A percentile compares a stretch with the other conserved stretches of the same genome.
These are phyloP conservation scores for Drosophila kokeensis DNA, from an alignment of 2,888 invertebrate species.

Conservation along the genomic window DNA sequence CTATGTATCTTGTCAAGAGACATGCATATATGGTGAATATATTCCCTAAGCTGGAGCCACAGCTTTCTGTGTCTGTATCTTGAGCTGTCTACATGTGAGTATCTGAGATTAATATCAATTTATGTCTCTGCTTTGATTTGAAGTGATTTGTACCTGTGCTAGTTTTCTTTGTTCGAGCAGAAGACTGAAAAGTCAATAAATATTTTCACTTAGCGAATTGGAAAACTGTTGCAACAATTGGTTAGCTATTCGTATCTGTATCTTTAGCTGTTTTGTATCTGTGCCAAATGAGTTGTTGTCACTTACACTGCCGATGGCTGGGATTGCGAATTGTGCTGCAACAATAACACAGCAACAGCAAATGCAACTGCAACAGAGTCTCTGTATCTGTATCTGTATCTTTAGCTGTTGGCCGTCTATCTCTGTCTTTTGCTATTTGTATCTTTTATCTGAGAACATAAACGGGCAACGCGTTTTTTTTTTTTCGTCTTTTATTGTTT, in stretches of 20 bases:
- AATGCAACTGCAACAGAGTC: background rate
- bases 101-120: background rate
- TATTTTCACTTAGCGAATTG: background rate
- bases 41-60: no score
- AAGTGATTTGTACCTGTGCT: background rate
- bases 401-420: background rate
- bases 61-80: background rate
- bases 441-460: constrained; percentile 69
- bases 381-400: constrained; percentile 12
- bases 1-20: background rate
- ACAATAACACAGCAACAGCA: background rate
- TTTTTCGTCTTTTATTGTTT: constrained; percentile 66
- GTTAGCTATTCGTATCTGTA: background rate
- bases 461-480: constrained; percentile 24
- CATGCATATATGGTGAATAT: background rate
- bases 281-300: background rate
- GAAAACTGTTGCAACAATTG: background rate
- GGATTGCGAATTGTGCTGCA: background rate
- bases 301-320: background rate
- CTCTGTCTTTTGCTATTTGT: constrained; percentile 42
- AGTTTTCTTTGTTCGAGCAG: background rate
- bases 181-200: background rate
- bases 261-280: constrained; percentile 5
- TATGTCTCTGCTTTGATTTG: background rate
- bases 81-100: background rate